Evolutionary conservation across 1,140 invertebrate species (phyloP).

Genomic region (Medauroidea extradentata): DNA sequence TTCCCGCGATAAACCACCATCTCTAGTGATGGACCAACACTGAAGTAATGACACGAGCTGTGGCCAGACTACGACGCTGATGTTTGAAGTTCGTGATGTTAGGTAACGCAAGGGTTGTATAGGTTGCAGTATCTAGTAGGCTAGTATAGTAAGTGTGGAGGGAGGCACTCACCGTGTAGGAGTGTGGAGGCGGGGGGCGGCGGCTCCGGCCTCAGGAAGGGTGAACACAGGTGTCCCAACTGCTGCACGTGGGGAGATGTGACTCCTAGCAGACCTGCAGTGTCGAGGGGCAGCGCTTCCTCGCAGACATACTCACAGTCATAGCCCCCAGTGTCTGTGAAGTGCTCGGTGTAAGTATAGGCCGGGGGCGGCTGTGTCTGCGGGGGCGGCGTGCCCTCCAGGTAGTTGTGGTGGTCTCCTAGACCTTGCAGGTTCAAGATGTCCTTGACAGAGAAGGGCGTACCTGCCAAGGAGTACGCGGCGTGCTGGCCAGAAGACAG

Average conservation of each 20-base stretch:
- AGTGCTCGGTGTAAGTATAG: neutral
- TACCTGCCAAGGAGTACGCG: conserved; percentile 8
- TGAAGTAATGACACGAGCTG: no score
- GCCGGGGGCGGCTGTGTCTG: neutral
- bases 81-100: no score
- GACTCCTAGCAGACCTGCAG: conserved; percentile 15
- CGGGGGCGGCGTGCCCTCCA: neutral
- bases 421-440: conserved; percentile 37
- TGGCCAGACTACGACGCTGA: no score
- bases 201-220: conserved; percentile 25
- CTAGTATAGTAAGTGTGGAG: no score
- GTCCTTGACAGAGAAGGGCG: conserved; percentile 41
- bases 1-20: no score
- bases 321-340: neutral
- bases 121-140: no score
- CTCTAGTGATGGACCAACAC: no score
- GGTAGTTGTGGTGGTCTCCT: conserved; percentile 5
- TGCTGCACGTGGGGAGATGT: conserved; percentile 41
- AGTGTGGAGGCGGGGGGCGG: neutral
- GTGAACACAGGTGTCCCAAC: conserved; percentile 37
- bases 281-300: neutral
- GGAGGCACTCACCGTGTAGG: neutral
- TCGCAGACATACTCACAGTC: neutral
- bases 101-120: no score
- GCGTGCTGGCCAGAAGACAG: conserved; percentile 1